These are phyloP conservation scores for Excalfactoria chinensis DNA, from an alignment of 2,113 vertebrate species.

Conservation along the genomic window DNA sequence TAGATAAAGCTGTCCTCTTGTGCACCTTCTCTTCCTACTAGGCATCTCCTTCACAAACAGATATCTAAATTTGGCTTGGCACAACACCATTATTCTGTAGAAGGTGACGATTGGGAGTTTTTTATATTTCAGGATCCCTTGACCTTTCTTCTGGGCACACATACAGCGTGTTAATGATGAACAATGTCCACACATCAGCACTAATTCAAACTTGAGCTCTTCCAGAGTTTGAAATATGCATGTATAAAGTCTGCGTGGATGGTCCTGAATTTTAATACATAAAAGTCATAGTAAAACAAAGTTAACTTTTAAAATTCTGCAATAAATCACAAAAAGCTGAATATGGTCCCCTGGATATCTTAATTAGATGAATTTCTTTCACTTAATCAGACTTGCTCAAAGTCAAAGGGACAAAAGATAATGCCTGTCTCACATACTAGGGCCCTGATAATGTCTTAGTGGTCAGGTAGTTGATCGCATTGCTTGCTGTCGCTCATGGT, in stretches of 20 bases:
- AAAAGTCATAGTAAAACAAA: conserved; percentile 75
- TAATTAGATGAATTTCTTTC: conserved; percentile 72
- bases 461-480: conserved; percentile 8
- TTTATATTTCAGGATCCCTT: conserved; percentile 64
- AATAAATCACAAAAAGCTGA: conserved; percentile 73
- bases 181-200: conserved; percentile 75
- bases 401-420: conserved; percentile 63
- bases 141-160: conserved; percentile 73
- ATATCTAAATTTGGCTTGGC: background rate
- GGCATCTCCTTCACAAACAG: background rate
- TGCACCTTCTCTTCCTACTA: background rate
- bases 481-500: background rate
- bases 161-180: conserved; percentile 73
- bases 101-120: conserved; percentile 40
- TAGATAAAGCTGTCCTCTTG: background rate
- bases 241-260: conserved; percentile 65
- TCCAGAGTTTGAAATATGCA: conserved; percentile 76
- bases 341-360: conserved; percentile 62
- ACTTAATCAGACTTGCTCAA: conserved; percentile 57
- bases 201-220: conserved; percentile 77
- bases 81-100: conserved; percentile 49
- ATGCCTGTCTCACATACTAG: background rate
- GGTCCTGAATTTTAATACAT: conserved; percentile 75
- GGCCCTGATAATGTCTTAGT: background rate
- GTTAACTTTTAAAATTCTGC: conserved; percentile 74